These are phyloP conservation scores for Labeo calbasu DNA, from an alignment of 2,797 vertebrate species.

Conservation along the genomic window DNA sequence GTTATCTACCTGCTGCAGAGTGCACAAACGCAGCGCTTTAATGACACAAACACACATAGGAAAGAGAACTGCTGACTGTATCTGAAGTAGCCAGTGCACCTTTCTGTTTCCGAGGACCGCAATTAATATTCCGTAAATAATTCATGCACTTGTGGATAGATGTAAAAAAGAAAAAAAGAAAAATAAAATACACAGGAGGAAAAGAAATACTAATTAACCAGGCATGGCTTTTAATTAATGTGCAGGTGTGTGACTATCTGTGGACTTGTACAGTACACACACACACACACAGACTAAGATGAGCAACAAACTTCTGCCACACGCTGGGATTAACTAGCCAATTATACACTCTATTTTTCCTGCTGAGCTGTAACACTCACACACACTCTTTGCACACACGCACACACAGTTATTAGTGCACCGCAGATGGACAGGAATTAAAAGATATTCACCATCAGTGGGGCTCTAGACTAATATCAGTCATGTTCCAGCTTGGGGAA, in stretches of 20 bases:
- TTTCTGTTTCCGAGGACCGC: slow-evolving; percentile 72
- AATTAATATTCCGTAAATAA: slow-evolving; percentile 79
- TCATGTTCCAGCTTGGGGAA: slow-evolving; percentile 49
- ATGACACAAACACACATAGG: slow-evolving; percentile 64
- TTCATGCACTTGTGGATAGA: slow-evolving; percentile 69
- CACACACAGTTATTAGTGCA: slow-evolving; percentile 56
- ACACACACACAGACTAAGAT: slow-evolving; percentile 51
- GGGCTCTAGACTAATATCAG: slow-evolving; percentile 52
- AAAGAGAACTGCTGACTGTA: slow-evolving; percentile 80
- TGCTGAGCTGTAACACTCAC: slow-evolving; percentile 69
- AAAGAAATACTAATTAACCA: slow-evolving; percentile 61
- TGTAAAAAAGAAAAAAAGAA: slow-evolving; percentile 53
- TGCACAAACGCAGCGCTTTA: slow-evolving; percentile 60
- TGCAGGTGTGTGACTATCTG: slow-evolving; percentile 59
- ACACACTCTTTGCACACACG: slow-evolving; percentile 40
- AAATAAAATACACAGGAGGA: slow-evolving; percentile 61
- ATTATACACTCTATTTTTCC: slow-evolving; percentile 68
- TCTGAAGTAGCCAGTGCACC: slow-evolving; percentile 75
- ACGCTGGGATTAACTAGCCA: slow-evolving; percentile 66
- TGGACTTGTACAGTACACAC: slow-evolving; percentile 58
- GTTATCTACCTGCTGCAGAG: slow-evolving; percentile 75
- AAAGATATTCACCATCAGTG: slow-evolving; percentile 52
- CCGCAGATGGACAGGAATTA: slow-evolving; percentile 58
- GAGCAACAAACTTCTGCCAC: slow-evolving; percentile 66
- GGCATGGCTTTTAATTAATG: slow-evolving; percentile 66